A percentile compares a stretch with the other conserved stretches of the same genome.
phyloP scores from a whole-genome alignment of 2,888 invertebrate species.

The Plemyria rubiginata region DNA sequence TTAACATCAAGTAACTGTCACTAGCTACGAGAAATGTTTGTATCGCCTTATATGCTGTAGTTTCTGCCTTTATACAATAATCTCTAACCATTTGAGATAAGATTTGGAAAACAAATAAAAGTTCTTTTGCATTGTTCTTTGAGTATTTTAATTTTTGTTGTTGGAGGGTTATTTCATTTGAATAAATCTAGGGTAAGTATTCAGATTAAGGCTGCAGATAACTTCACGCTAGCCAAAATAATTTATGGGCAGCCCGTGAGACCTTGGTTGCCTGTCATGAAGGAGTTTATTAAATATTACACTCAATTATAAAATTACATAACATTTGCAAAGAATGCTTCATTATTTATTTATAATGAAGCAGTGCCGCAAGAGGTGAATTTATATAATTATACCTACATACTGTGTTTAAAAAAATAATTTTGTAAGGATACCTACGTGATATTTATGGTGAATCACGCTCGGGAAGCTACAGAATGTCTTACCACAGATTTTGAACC shows the following conservation, averaged over 20 bases:
- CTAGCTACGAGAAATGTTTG: neutral
- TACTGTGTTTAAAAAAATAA: neutral
- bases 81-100: too few relatives aligned
- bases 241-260: constrained; percentile 51
- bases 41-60: neutral
- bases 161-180: constrained; percentile 29
- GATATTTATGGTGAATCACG: constrained; percentile 56
- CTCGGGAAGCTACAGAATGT: constrained; percentile 59
- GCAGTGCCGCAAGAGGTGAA: neutral
- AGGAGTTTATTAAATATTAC: constrained; percentile 35
- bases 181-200: constrained; percentile 49
- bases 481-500: constrained; percentile 54
- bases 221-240: constrained; percentile 47
- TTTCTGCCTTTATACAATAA: neutral
- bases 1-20: neutral
- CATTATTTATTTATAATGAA: neutral
- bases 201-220: constrained; percentile 52
- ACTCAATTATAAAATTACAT: constrained; percentile 31
- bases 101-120: too few relatives aligned
- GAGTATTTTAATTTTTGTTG: neutral
- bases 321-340: constrained; percentile 16
- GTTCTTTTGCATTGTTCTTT: neutral
- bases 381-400: too few relatives aligned
- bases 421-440: neutral
- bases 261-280: constrained; percentile 34